Evolutionary conservation across 2,888 invertebrate genomes (phyloP).

Genomic region (Leptinotarsa tumamoca): DNA sequence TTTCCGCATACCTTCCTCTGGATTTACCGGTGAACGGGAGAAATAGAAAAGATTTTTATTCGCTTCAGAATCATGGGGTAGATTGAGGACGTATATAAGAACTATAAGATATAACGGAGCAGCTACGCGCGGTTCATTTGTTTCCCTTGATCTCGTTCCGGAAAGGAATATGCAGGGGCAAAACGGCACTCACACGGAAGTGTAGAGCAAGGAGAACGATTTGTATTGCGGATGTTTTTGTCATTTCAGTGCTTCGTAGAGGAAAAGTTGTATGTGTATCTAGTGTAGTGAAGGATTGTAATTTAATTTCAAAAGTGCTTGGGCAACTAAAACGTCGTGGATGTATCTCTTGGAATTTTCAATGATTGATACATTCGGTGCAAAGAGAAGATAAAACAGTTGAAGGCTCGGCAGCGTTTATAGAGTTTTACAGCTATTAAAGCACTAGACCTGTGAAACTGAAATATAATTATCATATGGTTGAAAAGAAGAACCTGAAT

Average conservation of each 20-base stretch:
- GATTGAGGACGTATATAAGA: slow-evolving; percentile 56
- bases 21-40: slow-evolving; percentile 58
- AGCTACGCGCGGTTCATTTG: slow-evolving; percentile 32
- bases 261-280: background rate
- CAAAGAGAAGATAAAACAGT: no score
- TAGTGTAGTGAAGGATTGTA: no score
- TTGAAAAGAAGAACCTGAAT: no score
- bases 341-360: no score
- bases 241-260: background rate
- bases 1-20: slow-evolving; percentile 59
- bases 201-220: slow-evolving; percentile 4
- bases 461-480: no score
- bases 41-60: slow-evolving; percentile 63
- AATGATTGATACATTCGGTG: no score
- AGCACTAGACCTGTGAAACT: no score
- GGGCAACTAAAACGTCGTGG: no score
- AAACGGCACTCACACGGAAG: background rate
- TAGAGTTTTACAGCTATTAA: no score
- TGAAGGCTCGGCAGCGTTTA: no score
- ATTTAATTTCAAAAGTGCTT: no score
- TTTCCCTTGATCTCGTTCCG: slow-evolving; percentile 38
- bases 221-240: slow-evolving; percentile 13
- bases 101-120: slow-evolving; percentile 58
- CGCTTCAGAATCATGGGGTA: slow-evolving; percentile 54
- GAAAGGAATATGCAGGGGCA: slow-evolving; percentile 31